Base-by-base conservation (phyloP, 23 tunicate genomes). In the Ascidia mentula region DNA sequence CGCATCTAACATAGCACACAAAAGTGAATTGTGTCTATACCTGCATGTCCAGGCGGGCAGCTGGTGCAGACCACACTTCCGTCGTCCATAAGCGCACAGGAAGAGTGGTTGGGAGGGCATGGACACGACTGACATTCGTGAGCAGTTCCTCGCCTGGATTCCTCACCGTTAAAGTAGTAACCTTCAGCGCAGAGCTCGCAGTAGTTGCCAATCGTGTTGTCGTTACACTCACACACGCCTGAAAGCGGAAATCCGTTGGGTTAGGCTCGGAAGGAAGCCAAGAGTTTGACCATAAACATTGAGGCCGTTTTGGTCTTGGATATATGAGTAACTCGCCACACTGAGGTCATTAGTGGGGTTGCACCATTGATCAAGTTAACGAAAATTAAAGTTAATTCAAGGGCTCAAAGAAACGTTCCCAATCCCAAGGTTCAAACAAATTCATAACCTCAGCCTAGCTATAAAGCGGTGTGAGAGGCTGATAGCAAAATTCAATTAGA, bases 121-220 rank as follows among this genome's bases (percentile, higher is more conserved):
- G 99, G 99, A 79, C 99, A 95, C 15, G 92, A 89, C 73, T 92
- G 86, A 78, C 99, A 95, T 71, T 86, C 87, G 40, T 80, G 86
- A 31, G 89, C 86, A 13, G 89, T 90, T 80, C 96, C 96, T 18
- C 82, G 40, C n/a, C 89, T 40, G 1, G 80, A 60, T 76, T 88
- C 83, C 34, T 93, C 93, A 6, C 89, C 88, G 26, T 72, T 69
- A 72, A 82, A 86, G 81, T 86, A 95, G 73, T 53, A 95, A 20
- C 99, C 99, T 35, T 87, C 92, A 20, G 77, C 89, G 46, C 99
- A 95, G 0, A 89, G 33, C 76, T 90, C 96, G 82, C 99, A 95
- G 83, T 89, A 86, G 45, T 82, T 88, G 15, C 99, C 99, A 72
- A 86, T 81, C 13, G 95, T 89, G 77, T 95, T 95, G 86, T 95